Conservation (phyloP, 1,140 invertebrate genomes). For the Heliothis subflexa region DNA sequence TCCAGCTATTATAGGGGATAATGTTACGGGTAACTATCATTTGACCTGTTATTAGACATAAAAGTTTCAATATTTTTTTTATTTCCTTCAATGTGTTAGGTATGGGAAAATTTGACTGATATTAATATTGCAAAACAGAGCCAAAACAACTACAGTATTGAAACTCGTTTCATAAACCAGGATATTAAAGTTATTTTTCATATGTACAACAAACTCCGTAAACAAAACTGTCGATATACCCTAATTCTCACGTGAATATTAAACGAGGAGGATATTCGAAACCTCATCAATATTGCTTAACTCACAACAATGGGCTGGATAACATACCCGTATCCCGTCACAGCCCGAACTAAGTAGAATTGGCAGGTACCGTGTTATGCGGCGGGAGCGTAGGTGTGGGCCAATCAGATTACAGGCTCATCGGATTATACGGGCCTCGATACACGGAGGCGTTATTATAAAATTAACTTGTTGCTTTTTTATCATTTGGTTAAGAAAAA, state of each 20-base stretch:
- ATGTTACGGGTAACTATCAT: no score
- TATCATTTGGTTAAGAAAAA: neutral
- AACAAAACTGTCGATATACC: neutral
- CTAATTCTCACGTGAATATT: neutral
- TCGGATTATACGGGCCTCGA: constrained; percentile 29
- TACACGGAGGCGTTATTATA: constrained; percentile 11
- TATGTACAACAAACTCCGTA: no score
- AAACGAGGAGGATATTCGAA: neutral
- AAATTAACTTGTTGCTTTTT: constrained; percentile 27
- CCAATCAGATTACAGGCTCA: constrained; percentile 44
- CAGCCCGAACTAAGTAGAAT: constrained; percentile 36
- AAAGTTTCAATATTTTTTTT: no score
- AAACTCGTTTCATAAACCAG: no score
- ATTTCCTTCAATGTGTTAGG: no score
- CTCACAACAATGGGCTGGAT: constrained; percentile 12
- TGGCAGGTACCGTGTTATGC: constrained; percentile 32
- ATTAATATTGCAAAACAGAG: no score
- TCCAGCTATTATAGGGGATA: no score
- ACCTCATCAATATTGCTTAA: constrained; percentile 1
- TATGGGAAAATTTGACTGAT: no score
- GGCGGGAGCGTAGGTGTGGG: constrained; percentile 16
- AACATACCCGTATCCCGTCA: constrained; percentile 33
- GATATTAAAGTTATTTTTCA: no score
- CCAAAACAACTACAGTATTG: no score
- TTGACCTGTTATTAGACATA: no score